These are phyloP conservation scores for Parascotia fuliginaria DNA, from an alignment of 2,888 invertebrate species.

Conservation along the genomic window DNA sequence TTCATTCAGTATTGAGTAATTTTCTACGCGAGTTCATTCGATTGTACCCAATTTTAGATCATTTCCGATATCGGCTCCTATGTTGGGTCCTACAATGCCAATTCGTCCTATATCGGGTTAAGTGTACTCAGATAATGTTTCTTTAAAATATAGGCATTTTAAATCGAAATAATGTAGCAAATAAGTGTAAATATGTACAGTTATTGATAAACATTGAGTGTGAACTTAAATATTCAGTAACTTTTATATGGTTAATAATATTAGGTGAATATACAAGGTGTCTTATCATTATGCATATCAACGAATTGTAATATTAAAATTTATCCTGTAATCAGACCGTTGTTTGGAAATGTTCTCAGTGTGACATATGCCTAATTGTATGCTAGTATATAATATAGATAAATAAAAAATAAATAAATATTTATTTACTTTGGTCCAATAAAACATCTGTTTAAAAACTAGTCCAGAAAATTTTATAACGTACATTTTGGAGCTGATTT, in stretches of 20 bases:
- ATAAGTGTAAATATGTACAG: constrained; percentile 78
- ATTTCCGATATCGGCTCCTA: neutral
- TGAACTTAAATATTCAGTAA: constrained; percentile 51
- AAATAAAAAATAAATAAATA: constrained; percentile 15
- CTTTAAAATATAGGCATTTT: constrained; percentile 31
- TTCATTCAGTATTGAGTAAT: neutral
- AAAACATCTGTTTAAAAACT: constrained; percentile 15
- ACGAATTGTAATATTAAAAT: constrained; percentile 74
- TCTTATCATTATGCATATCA: constrained; percentile 85
- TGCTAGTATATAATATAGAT: constrained; percentile 17
- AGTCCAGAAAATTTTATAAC: constrained; percentile 15
- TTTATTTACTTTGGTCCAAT: constrained; percentile 39
- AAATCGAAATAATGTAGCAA: constrained; percentile 31
- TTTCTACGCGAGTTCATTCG: neutral
- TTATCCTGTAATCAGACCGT: constrained; percentile 44
- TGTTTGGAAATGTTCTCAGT: constrained; percentile 44
- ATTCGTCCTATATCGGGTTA: neutral
- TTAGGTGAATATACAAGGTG: constrained; percentile 81
- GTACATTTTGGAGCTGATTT: neutral
- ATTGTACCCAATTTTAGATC: neutral
- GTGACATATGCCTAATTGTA: constrained; percentile 42
- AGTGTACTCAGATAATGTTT: constrained; percentile 19
- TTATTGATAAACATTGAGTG: constrained; percentile 52
- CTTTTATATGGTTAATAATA: constrained; percentile 70
- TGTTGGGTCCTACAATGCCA: no score